Base-by-base conservation (phyloP, 2,113 vertebrate species). In the Heterocephalus glaber region DNA sequence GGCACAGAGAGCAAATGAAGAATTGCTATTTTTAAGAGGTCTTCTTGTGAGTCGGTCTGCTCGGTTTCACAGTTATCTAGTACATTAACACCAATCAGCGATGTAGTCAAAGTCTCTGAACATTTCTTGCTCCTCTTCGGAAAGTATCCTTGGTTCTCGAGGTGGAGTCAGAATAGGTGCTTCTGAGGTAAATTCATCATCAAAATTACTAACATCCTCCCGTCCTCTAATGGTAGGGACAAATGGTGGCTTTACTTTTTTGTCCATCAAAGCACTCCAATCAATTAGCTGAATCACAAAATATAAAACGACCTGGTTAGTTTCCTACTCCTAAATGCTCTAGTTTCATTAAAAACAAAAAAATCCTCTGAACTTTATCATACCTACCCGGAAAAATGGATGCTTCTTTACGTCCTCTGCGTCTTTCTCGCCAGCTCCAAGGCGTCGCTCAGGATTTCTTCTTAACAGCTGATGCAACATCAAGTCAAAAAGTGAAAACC, bases 61-160 rank as follows among this genome's bases (percentile, higher is more conserved):
- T 97, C 97, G 97, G 96, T 98, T 99, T 99, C 99, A 99, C 99
- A 99, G 99, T n/a, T 99, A 98, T 98, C 96, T 97, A 68, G 90
- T 77, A 95, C 97, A 95, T 99, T 99, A 99, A 99, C 99, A 99
- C 99, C 99, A 99, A 98, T 99, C 99, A 95, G 99, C 99, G 88
- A 99, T 99, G 98, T 99, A 99, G 98, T 99, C 99, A 98, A 99
- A 99, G 98, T 99, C 99, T 97, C 98, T 99, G 98, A 99, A 99
- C 98, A 99, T 99, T 97, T 99, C 99, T 98, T 99, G 99, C 97
- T 99, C 99, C 86, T 99, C 99, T 82, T 98, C 98, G 52, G 98
- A 99, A 97, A 99, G 99, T 98, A 99, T 98, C 98, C 99, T 98
- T 70, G 99, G 99, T 98, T 99, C 99, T 97, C 99, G 98, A 89